Evolutionary conservation across 2,888 invertebrate genomes (phyloP).

Genomic region (Melanostoma scalare): DNA sequence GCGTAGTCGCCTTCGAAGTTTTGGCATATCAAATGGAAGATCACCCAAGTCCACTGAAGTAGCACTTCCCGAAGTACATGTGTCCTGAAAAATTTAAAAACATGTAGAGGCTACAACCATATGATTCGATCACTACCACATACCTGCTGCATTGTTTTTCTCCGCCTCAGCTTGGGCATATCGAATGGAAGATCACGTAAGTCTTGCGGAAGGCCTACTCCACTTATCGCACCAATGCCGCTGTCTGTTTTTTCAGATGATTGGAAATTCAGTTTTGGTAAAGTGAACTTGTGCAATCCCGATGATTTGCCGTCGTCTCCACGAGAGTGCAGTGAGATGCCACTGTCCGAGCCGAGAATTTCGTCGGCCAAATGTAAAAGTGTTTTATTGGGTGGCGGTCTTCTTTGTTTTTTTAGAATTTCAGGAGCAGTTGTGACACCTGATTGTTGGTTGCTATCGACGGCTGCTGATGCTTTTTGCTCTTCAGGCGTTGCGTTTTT

Average conservation of each 20-base stretch:
- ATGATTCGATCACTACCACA: not conserved
- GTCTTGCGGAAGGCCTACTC: conserved; percentile 85
- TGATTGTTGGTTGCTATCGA: conserved; percentile 63
- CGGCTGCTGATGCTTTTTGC: conserved; percentile 63
- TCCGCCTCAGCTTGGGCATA: conserved; percentile 92
- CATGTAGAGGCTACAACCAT: not conserved
- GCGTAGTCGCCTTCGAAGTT: conserved; percentile 89
- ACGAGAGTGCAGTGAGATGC: conserved; percentile 92
- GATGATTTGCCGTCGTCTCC: conserved; percentile 87
- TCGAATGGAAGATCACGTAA: conserved; percentile 92
- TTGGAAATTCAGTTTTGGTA: conserved; percentile 83
- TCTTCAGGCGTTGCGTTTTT: conserved; percentile 88
- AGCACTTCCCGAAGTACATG: conserved; percentile 88
- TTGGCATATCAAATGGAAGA: conserved; percentile 96
- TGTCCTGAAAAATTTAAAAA: conserved; percentile 76
- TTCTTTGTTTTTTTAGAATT: conserved; percentile 80
- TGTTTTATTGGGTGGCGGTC: conserved; percentile 90
- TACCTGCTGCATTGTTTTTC: conserved; percentile 86
- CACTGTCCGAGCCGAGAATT: conserved; percentile 93
- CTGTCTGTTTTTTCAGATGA: conserved; percentile 81
- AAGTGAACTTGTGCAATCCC: conserved; percentile 84
- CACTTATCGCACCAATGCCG: conserved; percentile 77
- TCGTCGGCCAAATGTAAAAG: conserved; percentile 84
- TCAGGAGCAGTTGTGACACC: conserved; percentile 55
- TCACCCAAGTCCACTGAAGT: conserved; percentile 90